Evolutionary conservation across 1,140 invertebrate species (phyloP).

Genomic region (Cydia fagiglandana): DNA sequence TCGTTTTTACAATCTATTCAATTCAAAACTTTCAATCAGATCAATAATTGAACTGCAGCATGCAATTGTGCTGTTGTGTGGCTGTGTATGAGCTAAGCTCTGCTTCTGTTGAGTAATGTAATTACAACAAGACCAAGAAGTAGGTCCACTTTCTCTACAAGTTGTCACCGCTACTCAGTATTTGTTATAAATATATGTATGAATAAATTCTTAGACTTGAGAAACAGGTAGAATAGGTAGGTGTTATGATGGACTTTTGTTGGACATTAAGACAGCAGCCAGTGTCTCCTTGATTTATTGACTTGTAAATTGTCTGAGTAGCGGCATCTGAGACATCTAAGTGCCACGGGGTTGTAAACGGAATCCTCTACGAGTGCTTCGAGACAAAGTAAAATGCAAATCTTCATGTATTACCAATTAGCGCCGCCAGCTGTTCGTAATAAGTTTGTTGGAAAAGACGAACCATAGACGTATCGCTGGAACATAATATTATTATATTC

Average conservation of each 20-base stretch:
- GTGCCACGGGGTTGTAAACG: slow-evolving; percentile 22
- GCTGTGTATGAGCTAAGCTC: not conserved
- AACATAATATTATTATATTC: not conserved
- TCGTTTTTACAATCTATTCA: not conserved
- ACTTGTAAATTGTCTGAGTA: slow-evolving; percentile 16
- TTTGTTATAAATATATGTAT: not conserved
- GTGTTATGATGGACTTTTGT: not conserved
- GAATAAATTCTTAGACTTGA: not conserved
- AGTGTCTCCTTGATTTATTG: not conserved
- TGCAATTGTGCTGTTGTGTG: no score
- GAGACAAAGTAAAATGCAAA: slow-evolving; percentile 75
- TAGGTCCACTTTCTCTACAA: not conserved
- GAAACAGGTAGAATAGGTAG: slow-evolving; percentile 1
- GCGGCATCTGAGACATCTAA: slow-evolving; percentile 16
- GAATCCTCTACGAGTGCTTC: slow-evolving; percentile 46
- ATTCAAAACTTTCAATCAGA: not conserved
- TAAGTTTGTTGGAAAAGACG: slow-evolving; percentile 16
- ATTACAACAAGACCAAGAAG: not conserved
- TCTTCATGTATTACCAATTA: slow-evolving; percentile 76
- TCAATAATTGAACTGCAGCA: not conserved
- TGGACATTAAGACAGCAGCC: not conserved
- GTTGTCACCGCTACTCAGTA: not conserved
- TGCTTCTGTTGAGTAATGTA: not conserved
- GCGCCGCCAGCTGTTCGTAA: slow-evolving; percentile 36
- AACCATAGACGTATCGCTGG: slow-evolving; percentile 1